A percentile compares a stretch with the other conserved stretches of the same genome.
Evolutionary conservation across 2,888 invertebrate genomes (phyloP).

Genomic region (Liopterus haemorrhoidalis): DNA sequence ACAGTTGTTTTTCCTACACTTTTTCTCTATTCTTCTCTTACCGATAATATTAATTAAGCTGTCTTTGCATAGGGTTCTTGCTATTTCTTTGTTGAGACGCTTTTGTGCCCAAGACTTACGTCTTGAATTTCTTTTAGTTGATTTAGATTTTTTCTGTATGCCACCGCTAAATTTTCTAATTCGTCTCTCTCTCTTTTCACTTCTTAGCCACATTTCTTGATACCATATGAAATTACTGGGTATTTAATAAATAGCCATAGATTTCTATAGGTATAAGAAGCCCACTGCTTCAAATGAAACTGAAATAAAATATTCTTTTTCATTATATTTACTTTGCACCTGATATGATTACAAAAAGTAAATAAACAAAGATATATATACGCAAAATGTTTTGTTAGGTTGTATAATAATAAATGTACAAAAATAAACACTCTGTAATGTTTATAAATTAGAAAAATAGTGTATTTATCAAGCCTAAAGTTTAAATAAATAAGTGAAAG

Average conservation of each 20-base stretch:
- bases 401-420: too few species aligned
- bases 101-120: slow-evolving; percentile 37
- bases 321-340: too few species aligned
- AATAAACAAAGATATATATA: too few species aligned
- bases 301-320: too few species aligned
- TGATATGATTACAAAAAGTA: too few species aligned
- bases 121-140: slow-evolving; percentile 30
- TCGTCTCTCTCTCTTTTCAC: slow-evolving; percentile 58
- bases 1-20: slow-evolving; percentile 29
- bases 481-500: too few species aligned
- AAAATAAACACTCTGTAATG: too few species aligned
- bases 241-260: slow-evolving; percentile 7
- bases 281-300: too few species aligned
- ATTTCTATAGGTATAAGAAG: too few species aligned
- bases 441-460: too few species aligned
- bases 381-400: too few species aligned
- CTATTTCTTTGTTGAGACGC: slow-evolving; percentile 29
- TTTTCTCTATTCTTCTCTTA: slow-evolving; percentile 32
- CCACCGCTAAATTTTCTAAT: slow-evolving; percentile 43
- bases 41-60: slow-evolving; percentile 22
- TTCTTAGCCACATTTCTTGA: slow-evolving; percentile 59
- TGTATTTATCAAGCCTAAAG: too few species aligned
- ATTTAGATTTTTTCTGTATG: slow-evolving; percentile 36
- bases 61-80: slow-evolving; percentile 34
- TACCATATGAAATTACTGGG: slow-evolving; percentile 35